Evolutionary conservation across 1,140 invertebrate genomes (phyloP).

Genomic region (Fopius arisanus): DNA sequence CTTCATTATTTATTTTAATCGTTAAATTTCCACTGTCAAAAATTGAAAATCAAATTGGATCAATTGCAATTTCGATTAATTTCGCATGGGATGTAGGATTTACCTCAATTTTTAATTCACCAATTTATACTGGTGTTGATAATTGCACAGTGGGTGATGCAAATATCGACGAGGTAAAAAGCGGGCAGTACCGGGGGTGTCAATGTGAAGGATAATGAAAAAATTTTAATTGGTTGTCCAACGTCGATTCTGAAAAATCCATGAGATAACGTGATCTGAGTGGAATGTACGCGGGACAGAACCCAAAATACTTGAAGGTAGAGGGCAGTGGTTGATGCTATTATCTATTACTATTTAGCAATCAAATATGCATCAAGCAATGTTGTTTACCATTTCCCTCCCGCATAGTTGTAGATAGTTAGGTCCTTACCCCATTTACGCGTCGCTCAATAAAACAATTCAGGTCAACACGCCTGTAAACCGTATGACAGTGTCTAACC

Average conservation of each 20-base stretch:
- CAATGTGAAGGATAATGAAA: constrained; percentile 3
- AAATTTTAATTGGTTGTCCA: background rate
- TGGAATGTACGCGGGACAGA: background rate
- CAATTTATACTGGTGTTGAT: background rate
- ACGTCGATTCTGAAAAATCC: background rate
- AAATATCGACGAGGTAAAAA: constrained; percentile 18
- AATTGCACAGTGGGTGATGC: background rate
- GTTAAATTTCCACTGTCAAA: background rate
- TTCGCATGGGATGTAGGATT: background rate
- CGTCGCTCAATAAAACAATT: background rate
- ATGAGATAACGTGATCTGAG: background rate
- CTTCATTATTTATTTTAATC: no score
- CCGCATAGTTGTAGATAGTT: background rate
- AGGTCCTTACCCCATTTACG: background rate
- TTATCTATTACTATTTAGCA: background rate
- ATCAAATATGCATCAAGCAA: constrained; percentile 1
- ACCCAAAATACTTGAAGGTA: background rate
- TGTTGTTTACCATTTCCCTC: background rate
- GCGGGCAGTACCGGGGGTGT: background rate
- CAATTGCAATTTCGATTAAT: background rate
- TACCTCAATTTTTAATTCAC: background rate
- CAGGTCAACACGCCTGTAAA: background rate
- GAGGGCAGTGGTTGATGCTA: background rate
- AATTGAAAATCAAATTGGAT: background rate
- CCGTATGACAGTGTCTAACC: background rate